phyloP scores from a whole-genome alignment of 2,888 invertebrate species.

The Eurytoma californica region DNA sequence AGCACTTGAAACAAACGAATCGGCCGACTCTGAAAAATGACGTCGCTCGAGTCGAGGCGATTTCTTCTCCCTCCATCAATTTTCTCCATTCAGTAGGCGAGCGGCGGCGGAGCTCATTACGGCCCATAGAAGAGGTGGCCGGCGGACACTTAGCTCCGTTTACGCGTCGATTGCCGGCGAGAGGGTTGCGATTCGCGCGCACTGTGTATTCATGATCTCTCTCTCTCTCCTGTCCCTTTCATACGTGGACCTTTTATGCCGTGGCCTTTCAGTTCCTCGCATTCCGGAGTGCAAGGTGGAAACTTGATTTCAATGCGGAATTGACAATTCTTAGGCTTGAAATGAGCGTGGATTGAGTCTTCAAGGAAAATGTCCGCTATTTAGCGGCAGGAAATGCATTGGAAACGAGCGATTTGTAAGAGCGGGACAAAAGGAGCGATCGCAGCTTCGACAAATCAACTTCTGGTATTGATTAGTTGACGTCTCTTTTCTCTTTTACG shows the following conservation, averaged over 20 bases:
- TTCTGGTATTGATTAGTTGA: too few relatives aligned
- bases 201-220: constrained; percentile 21
- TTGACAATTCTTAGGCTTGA: too few relatives aligned
- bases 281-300: not conserved
- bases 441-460: too few relatives aligned
- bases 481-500: too few relatives aligned
- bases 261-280: constrained; percentile 4
- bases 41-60: too few relatives aligned
- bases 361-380: too few relatives aligned
- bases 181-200: constrained; percentile 48
- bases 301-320: too few relatives aligned
- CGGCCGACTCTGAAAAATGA: not conserved
- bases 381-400: too few relatives aligned
- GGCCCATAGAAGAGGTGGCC: constrained; percentile 58
- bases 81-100: not conserved
- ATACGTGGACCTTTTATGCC: not conserved
- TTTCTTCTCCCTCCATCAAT: constrained; percentile 4
- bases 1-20: constrained; percentile 12
- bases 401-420: too few relatives aligned
- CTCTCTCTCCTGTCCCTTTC: not conserved
- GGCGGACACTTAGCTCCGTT: constrained; percentile 62
- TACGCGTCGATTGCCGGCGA: constrained; percentile 65
- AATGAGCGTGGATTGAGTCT: too few relatives aligned
- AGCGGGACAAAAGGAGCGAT: too few relatives aligned
- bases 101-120: constrained; percentile 61